Evolutionary conservation across 2,797 vertebrate species (phyloP).

Genomic region (Chiroxiphia lanceolata): DNA sequence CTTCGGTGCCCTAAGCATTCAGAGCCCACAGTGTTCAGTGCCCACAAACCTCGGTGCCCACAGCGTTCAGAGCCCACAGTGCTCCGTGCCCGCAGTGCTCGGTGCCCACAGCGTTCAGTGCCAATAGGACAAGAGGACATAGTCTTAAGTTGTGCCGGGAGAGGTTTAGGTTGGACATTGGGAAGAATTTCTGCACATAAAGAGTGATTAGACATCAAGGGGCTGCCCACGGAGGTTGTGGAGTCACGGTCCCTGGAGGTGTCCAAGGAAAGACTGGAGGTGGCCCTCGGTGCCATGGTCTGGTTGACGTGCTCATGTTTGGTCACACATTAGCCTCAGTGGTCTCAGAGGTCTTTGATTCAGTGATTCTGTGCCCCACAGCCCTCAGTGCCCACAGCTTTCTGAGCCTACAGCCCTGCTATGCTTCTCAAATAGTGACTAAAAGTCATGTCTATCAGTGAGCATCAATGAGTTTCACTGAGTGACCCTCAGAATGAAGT

Average conservation of each 20-base stretch:
- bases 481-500: background rate
- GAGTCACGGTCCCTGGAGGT: background rate
- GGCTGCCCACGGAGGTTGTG: background rate
- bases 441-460: background rate
- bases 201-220: rapidly evolving
- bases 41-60: too few species aligned
- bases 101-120: background rate
- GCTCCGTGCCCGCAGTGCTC: background rate
- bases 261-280: rapidly evolving
- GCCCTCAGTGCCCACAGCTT: background rate
- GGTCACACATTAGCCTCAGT: rapidly evolving
- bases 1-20: background rate
- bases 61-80: background rate
- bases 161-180: background rate
- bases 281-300: background rate
- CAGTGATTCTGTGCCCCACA: background rate
- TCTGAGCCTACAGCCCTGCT: background rate
- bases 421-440: background rate
- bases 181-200: too few species aligned
- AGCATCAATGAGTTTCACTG: background rate
- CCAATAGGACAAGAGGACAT: background rate
- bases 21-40: too few species aligned
- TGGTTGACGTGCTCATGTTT: background rate
- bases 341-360: background rate
- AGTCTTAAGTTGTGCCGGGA: rapidly evolving